A percentile compares a stretch with the other conserved stretches of the same genome.
These are phyloP conservation scores for Tinamus guttatus DNA, from an alignment of 2,113 vertebrate species.

Conservation along the genomic window DNA sequence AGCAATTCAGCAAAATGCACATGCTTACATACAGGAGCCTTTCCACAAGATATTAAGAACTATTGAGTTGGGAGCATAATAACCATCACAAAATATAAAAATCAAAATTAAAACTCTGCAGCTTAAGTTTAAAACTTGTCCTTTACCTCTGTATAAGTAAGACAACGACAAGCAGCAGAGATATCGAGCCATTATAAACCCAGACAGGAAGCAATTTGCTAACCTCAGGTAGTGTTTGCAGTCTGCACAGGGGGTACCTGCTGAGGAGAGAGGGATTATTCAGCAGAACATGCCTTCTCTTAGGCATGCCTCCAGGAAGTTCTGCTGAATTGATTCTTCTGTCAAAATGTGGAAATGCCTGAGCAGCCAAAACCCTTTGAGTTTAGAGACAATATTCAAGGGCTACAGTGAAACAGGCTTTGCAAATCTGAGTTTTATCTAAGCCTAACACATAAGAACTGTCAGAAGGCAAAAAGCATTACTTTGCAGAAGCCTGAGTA, in stretches of 20 bases:
- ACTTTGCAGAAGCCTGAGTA: background rate
- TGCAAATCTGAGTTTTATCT: background rate
- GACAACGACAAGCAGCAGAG: background rate
- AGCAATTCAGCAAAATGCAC: background rate
- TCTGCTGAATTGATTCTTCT: background rate
- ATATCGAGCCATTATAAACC: background rate
- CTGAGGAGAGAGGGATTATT: background rate
- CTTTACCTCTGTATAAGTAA: background rate
- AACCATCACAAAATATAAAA: background rate
- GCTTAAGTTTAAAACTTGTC: background rate
- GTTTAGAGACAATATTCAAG: background rate
- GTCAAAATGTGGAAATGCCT: background rate
- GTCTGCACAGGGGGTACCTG: background rate
- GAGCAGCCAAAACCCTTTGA: background rate
- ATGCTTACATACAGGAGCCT: background rate
- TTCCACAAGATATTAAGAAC: background rate
- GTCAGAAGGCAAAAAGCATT: background rate
- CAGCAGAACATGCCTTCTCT: background rate
- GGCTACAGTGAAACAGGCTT: background rate
- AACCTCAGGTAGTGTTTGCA: constrained; percentile 25
- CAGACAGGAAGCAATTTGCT: constrained; percentile 12
- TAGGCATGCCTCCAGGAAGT: background rate
- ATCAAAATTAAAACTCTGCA: background rate
- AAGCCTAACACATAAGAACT: background rate
- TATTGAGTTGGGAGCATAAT: background rate